Base-by-base conservation (phyloP, 2,888 invertebrate species). In the Lissocephala sabroskyi region DNA sequence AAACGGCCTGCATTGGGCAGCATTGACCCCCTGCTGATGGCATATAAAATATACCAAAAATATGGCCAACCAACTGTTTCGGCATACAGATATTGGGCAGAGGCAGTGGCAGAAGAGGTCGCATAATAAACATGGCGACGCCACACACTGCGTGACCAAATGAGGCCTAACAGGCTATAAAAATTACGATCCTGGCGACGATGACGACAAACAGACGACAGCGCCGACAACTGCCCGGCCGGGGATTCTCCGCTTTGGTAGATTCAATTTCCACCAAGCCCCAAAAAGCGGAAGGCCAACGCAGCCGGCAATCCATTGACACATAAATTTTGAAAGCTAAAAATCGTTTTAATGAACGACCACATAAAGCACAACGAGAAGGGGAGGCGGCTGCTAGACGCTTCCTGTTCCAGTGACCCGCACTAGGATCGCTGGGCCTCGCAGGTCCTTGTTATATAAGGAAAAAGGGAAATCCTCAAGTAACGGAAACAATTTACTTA, bases 401-500 rank as follows among this genome's bases (percentile, higher is more conserved):
- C 23, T 5, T 23, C 23, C 23, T 3, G 23, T 23, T 23, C 7
- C 4, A 23, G 23, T 7, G 3, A 23, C 23, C 23, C 23, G 3
- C 23, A 3, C 7, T 23, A 23, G n/a, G n/a, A n/a, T n/a, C n/a
- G n/a, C n/a, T n/a, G n/a, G n/a, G n/a, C n/a, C n/a, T n/a, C n/a
- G n/a, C n/a, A n/a, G n/a, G n/a, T n/a, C n/a, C n/a, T 23, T 23
- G 23, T 23, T 23, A 23, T 23, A 23, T 7, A 10, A 1, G 17
- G 33, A 33, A 14, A 7, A 56, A 65, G 52, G 62, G 62, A 66
- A 55, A 59, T 64, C 53, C 66, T 50, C 40, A 66, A 64, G 59
- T 56, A 65, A 66, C 62, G 66, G 66, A 66, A 64, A 64, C 66
- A 64, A 66, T 66, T 66, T 66, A 66, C 54, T 66, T 62, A 64